Evolutionary conservation across 2,113 vertebrate species (phyloP), one percentile per base, ranked within the genome.

Genomic region (Aegotheles bennettii): DNA sequence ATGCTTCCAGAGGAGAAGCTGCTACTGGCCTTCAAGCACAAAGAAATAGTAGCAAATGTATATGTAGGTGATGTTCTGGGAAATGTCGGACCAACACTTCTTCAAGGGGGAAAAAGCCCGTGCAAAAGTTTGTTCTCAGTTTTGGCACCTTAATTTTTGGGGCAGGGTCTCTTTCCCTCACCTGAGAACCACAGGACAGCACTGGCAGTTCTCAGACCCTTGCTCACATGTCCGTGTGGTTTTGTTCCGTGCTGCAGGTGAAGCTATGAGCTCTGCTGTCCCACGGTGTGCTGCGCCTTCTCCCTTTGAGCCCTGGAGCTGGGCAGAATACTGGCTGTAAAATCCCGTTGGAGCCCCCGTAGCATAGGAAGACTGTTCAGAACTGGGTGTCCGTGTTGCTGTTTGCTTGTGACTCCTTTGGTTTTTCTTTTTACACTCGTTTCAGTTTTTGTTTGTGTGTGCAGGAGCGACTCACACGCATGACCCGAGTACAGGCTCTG

Each of bases 401-500:
- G 50, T 48, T 93, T 18, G 53, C 59, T 17, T 43, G 8, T 31
- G 50, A 50, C 38, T 51, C 75, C 87, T 76, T 77, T 76, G 61
- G 13, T 67, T 91, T 53, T 47, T 25, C 48, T 38, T 60, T 65
- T 45, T 3, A 60, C 47, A 54, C 87, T 16, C 68, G 64, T 73
- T 77, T 25, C 2, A 2, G 10, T 50, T 40, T 54, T 73, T 9
- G 16, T 73, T 90, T 64, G 82, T 33, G 28, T 19, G 53, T 31
- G 84, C 90, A 48, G 26, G 50, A 74, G 80, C 81, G 2, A 43
- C 73, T 53, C 51, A 59, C 77, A 78, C 38, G 69, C 67, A 38
- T 84, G 91, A 77, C 64, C 96, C 13, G 17, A 53, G 59, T 80
- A 94, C 91, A 57, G 82, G 95, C 89, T 93, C 92, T 90, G 90